Evolutionary conservation across 2,113 vertebrate genomes (phyloP).

Genomic region (Hipposideros armiger): DNA sequence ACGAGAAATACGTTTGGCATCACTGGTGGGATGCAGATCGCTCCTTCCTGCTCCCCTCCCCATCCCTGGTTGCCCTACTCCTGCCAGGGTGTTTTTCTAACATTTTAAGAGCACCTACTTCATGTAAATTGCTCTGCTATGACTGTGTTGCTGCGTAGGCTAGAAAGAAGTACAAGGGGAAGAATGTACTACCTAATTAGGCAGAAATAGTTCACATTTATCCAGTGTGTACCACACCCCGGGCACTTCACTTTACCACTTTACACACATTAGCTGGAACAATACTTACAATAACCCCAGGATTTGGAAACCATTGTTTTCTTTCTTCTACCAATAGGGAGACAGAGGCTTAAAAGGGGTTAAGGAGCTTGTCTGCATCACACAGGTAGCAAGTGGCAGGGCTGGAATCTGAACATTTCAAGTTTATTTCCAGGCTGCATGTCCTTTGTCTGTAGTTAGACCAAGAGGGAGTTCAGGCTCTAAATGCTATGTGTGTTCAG

Average conservation of each 20-base stretch:
- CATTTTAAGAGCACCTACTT: conserved; percentile 67
- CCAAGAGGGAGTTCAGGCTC: not conserved
- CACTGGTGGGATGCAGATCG: not conserved
- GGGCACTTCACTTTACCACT: conserved; percentile 32
- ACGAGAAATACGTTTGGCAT: not conserved
- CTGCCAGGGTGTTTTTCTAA: conserved; percentile 59
- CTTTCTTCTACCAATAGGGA: conserved; percentile 21
- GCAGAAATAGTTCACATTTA: conserved; percentile 63
- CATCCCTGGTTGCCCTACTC: too few relatives aligned
- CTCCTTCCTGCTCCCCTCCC: not conserved
- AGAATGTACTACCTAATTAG: conserved; percentile 65
- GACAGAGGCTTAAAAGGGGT: conserved; percentile 21
- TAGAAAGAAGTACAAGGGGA: conserved; percentile 51
- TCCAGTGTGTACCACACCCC: conserved; percentile 13
- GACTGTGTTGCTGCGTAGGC: conserved; percentile 60
- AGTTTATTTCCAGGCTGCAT: conserved; percentile 21
- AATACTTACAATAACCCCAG: conserved; percentile 39
- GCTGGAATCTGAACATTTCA: not conserved
- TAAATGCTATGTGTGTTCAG: not conserved
- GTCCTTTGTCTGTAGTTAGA: not conserved
- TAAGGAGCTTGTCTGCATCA: conserved; percentile 6
- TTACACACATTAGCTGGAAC: conserved; percentile 10
- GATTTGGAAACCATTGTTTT: conserved; percentile 58
- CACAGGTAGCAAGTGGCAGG: not conserved
- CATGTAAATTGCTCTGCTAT: conserved; percentile 67